phyloP scores from a whole-genome alignment of 2,113 vertebrate genomes.

The Hydropotes inermis region DNA sequence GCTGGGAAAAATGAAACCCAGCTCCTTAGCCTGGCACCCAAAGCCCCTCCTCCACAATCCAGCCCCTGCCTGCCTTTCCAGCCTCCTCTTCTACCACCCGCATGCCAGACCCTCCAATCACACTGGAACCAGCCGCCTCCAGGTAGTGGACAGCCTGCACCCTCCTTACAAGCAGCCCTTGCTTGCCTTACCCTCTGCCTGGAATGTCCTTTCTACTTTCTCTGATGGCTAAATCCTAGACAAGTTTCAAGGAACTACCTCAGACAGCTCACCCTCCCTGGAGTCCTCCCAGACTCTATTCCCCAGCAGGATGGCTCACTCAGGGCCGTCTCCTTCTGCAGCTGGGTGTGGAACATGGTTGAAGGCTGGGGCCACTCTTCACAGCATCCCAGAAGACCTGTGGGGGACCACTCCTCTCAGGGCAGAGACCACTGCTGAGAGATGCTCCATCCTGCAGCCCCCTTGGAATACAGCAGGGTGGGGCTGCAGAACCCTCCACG shows the following conservation, averaged over 20 bases:
- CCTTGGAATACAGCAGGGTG: conserved; percentile 33
- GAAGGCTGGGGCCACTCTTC: neutral
- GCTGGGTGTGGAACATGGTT: neutral
- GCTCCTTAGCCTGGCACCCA: neutral
- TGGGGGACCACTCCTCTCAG: neutral
- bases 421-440: neutral
- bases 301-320: too few relatives aligned
- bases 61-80: neutral
- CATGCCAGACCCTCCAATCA: neutral
- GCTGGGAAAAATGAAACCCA: neutral
- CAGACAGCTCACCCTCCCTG: neutral
- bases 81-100: neutral
- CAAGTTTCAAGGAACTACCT: neutral
- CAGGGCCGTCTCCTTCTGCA: neutral
- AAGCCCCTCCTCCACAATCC: neutral
- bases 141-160: neutral
- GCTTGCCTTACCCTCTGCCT: neutral
- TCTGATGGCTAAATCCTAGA: neutral
- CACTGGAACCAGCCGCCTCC: neutral
- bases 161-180: neutral
- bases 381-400: neutral
- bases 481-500: conserved; percentile 26
- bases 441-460: neutral
- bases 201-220: neutral
- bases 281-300: neutral